These are phyloP conservation scores for Drosophila simulans DNA, from an alignment of 1,140 invertebrate genomes.

Conservation along the genomic window DNA sequence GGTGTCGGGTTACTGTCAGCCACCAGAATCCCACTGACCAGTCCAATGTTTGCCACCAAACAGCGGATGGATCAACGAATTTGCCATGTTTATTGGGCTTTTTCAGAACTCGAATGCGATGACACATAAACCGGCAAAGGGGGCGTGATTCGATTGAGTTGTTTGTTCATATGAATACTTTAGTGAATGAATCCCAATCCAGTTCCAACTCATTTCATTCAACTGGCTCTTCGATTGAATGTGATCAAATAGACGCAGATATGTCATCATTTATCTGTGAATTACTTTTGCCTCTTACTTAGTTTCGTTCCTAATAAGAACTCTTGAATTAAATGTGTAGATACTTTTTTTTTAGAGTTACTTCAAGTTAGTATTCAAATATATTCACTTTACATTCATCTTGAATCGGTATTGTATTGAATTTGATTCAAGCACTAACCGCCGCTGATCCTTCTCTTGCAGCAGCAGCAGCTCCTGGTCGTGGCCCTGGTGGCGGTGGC, in stretches of 20 bases:
- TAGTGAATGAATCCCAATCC: neutral
- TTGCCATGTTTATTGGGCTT: neutral
- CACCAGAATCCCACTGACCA: constrained; percentile 24
- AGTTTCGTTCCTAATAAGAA: too few relatives aligned
- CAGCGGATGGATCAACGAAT: neutral
- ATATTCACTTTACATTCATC: too few relatives aligned
- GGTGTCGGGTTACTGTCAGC: constrained; percentile 33
- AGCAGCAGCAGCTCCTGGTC: constrained; percentile 49
- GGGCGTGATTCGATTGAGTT: neutral
- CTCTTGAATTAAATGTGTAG: too few relatives aligned
- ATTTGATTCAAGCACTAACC: too few relatives aligned
- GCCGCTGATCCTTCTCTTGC: constrained; percentile 5
- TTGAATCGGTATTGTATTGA: too few relatives aligned
- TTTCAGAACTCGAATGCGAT: constrained; percentile 2
- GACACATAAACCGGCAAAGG: constrained; percentile 7
- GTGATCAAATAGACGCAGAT: too few relatives aligned
- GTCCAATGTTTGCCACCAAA: constrained; percentile 28
- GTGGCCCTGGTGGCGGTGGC: constrained; percentile 56
- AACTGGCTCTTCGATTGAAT: neutral
- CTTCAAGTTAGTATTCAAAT: too few relatives aligned
- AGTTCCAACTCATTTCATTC: neutral
- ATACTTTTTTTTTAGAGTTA: too few relatives aligned
- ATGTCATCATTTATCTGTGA: too few relatives aligned
- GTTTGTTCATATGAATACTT: neutral
- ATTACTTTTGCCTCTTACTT: too few relatives aligned